phyloP scores from a whole-genome alignment of 2,797 vertebrate genomes.

The Parauchenoglanis ngamensis region DNA sequence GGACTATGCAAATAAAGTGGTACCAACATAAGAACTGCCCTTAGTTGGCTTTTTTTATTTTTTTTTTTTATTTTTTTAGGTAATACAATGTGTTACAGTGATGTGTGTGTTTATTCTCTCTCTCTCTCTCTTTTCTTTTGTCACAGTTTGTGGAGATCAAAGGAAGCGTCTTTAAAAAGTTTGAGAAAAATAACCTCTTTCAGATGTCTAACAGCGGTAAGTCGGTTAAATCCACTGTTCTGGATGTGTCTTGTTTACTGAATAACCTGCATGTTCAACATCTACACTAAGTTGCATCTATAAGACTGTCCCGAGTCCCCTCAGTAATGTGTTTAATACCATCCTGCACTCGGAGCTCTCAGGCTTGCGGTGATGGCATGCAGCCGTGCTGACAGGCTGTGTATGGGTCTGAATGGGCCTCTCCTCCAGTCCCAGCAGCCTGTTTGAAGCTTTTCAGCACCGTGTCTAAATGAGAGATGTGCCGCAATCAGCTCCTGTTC shows the following conservation, averaged over 20 bases:
- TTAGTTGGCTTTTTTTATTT: neutral
- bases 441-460: constrained; percentile 44
- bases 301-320: neutral
- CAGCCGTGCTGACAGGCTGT: constrained; percentile 30
- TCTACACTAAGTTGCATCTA: neutral
- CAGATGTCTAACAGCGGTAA: constrained; percentile 99
- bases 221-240: constrained; percentile 52
- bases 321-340: neutral
- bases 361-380: constrained; percentile 23
- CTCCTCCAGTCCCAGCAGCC: neutral
- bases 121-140: too few species aligned
- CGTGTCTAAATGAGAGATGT: constrained; percentile 47
- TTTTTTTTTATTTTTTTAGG: too few species aligned
- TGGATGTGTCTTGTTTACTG: neutral
- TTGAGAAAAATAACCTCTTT: constrained; percentile 98
- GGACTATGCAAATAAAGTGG: neutral
- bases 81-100: neutral
- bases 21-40: neutral
- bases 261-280: neutral
- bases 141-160: constrained; percentile 98
- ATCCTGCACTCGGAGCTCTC: constrained; percentile 23
- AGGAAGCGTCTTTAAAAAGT: constrained; percentile 98
- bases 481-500: constrained; percentile 57
- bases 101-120: neutral
- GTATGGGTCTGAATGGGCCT: neutral